Conservation (phyloP, 2,797 vertebrate genomes). For the Leuciscus waleckii region DNA sequence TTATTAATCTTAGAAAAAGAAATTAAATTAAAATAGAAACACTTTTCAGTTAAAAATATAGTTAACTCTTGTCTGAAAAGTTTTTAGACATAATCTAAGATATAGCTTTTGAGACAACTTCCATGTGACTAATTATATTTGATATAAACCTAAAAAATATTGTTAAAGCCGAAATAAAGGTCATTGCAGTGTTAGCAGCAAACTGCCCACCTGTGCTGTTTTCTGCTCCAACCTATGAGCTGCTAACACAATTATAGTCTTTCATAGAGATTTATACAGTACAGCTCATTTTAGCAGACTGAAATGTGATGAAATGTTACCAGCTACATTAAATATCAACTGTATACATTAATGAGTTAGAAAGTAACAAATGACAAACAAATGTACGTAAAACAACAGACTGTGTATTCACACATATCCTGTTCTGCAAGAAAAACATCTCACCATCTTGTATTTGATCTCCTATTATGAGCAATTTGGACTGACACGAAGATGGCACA, state of each 20-base stretch:
- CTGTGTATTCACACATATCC: not conserved
- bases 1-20: not conserved
- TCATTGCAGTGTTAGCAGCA: not conserved
- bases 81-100: not conserved
- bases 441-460: constrained; percentile 23
- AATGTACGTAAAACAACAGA: not conserved
- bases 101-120: not conserved
- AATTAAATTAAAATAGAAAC: not conserved
- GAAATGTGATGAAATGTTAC: not conserved
- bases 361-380: not conserved
- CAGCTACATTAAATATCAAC: not conserved
- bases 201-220: not conserved
- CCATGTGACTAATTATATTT: not conserved
- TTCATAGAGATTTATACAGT: not conserved
- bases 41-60: not conserved
- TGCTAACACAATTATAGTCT: not conserved
- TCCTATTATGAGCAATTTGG: constrained; percentile 34
- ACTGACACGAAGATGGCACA: constrained; percentile 33
- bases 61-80: not conserved
- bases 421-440: not conserved
- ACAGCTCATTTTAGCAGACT: not conserved
- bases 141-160: not conserved
- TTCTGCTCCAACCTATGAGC: not conserved
- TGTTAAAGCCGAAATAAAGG: not conserved
- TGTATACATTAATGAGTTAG: not conserved